Base-by-base conservation (phyloP, 2,888 invertebrate genomes). In the Lacanobia wlatinum region DNA sequence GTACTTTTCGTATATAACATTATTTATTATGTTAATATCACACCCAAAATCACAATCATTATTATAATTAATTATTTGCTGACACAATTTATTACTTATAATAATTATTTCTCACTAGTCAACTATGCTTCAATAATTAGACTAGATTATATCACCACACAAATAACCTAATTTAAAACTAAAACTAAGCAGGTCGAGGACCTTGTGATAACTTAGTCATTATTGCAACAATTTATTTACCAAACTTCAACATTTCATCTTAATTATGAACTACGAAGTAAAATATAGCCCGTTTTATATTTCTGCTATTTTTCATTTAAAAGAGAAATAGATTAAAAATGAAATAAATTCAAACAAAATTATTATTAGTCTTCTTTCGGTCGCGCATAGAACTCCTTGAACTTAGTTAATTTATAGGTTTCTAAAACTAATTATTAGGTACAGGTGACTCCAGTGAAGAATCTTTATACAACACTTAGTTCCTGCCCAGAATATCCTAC, bases 31-130 rank as follows among this genome's bases (percentile, higher is more conserved):
- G 12, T 52, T 82, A 82, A 80, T 82, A 82, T 84, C 85, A 84
- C 72, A 70, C 66, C 58, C 76, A 80, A 78, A 78, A 85, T 84
- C 71, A 85, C 78, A 85, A 78, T 76, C 65, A 73, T 62, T 52
- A 59, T 52, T 61, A 78, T 38, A 21, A 60, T 46, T 63, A 12
- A 53, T 21, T 34, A 55, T n/a, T 56, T 23, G 50, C 53, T 21
- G 12, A 58, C 43, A 50, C 62, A n/a, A 16, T 12, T 62, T 65
- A 59, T 58, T 62, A 58, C n/a, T n/a, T n/a, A n/a, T 59, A 59
- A 52, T 62, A 68, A 28, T 43, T 66, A 10, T 46, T 64, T 80
- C 50, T 55, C 43, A 61, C 71, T 61, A 67, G 76, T 58, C 59
- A n/a, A 71, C 48, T 70, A 59, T 50, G 63, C 34, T 56, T 53